These are phyloP conservation scores for Osmerus mordax DNA, from an alignment of 2,113 vertebrate species.

Conservation along the genomic window DNA sequence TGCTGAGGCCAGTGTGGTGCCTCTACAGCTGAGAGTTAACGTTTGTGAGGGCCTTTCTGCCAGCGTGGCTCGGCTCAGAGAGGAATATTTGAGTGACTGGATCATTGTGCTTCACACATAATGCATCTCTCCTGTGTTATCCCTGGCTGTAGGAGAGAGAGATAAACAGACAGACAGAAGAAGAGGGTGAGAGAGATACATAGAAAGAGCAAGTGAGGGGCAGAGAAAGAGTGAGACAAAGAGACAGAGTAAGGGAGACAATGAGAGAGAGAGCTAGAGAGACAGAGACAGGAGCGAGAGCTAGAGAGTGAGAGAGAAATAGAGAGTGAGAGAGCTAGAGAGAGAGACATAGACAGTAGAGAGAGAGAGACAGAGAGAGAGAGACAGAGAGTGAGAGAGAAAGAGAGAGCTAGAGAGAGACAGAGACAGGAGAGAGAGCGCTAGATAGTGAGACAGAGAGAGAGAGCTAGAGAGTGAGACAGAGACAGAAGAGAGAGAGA, in stretches of 20 bases:
- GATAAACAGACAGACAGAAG: no score
- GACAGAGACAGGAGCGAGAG: not conserved
- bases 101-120: conserved; percentile 4
- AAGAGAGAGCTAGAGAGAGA: conserved; percentile 30
- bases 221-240: not conserved
- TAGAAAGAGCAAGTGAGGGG: not conserved
- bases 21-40: conserved; percentile 11
- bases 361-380: not conserved
- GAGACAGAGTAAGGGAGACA: conserved; percentile 13
- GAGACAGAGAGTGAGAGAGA: not conserved
- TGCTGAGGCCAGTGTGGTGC: no score
- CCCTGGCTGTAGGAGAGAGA: conserved; percentile 6
- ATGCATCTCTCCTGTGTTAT: conserved; percentile 14
- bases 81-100: conserved; percentile 11
- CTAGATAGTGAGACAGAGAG: no score
- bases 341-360: no score
- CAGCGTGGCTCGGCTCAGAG: conserved; percentile 37
- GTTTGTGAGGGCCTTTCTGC: conserved; percentile 23
- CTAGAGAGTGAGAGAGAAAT: no score
- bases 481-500: no score
- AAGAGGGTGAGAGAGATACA: no score
- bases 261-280: not conserved
- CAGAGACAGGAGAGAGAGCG: no score
- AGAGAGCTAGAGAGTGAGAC: no score
- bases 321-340: no score